A percentile compares a stretch with the other conserved stretches of the same genome.
phyloP scores from a whole-genome alignment of 2,888 invertebrate species.

The Drosophila multiciliata region DNA sequence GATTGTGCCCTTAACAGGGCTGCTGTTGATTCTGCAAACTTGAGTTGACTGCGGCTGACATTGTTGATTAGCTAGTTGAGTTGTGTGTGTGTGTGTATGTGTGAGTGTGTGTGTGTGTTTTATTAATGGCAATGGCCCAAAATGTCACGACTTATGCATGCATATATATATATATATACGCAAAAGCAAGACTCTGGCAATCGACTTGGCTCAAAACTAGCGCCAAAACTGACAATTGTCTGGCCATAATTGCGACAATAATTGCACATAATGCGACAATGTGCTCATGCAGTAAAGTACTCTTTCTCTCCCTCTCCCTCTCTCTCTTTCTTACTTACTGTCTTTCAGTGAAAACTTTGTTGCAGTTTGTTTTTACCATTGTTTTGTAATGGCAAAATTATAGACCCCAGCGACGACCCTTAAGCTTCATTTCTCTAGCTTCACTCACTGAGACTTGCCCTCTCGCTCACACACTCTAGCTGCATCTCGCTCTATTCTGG shows the following conservation, averaged over 20 bases:
- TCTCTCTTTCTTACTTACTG: not conserved
- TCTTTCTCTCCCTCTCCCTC: conserved; percentile 13
- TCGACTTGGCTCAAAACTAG: conserved; percentile 59
- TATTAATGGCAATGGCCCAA: conserved; percentile 65
- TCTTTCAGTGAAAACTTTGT: conserved; percentile 59
- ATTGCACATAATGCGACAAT: conserved; percentile 84
- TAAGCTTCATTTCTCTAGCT: conserved; percentile 63
- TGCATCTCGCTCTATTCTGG: conserved; percentile 3
- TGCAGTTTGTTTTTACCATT: conserved; percentile 78
- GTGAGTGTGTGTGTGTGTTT: conserved; percentile 13
- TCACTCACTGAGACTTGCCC: conserved; percentile 15
- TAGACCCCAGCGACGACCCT: conserved; percentile 75
- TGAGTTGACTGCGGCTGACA: conserved; percentile 48
- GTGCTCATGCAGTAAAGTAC: conserved; percentile 68
- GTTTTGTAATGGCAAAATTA: conserved; percentile 82
- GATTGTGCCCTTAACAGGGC: conserved; percentile 34
- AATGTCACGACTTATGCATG: conserved; percentile 50
- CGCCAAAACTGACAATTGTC: conserved; percentile 79
- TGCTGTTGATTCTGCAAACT: conserved; percentile 26
- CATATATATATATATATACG: conserved; percentile 21
- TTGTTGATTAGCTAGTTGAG: conserved; percentile 50
- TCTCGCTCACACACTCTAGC: not conserved
- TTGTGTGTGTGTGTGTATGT: conserved; percentile 1
- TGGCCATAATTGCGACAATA: conserved; percentile 84
- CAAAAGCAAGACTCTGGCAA: conserved; percentile 23